Conservation (phyloP, 2,888 invertebrate genomes). For the Microdon myrmicae region DNA sequence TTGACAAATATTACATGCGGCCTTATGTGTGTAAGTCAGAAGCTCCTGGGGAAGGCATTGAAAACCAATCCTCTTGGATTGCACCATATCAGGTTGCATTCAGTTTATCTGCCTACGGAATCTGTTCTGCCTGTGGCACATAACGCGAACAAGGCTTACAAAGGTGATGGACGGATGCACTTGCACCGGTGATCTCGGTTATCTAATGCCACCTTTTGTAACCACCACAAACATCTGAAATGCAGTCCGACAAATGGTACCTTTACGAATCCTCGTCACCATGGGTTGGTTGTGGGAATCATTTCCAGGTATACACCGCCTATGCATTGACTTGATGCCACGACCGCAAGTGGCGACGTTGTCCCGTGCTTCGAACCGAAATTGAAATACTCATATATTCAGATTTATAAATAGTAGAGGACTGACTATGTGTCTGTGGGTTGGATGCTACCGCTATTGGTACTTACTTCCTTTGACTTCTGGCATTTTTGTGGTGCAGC, state of each 20-base stretch:
- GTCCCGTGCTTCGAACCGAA: slow-evolving; percentile 32
- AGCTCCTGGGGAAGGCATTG: slow-evolving; percentile 8
- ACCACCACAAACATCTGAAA: slow-evolving; percentile 21
- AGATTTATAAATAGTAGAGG: too few species aligned
- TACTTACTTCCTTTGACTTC: not conserved
- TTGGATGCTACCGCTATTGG: slow-evolving; percentile 21
- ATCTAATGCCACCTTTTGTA: slow-evolving; percentile 22
- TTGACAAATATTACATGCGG: too few species aligned
- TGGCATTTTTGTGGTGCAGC: slow-evolving; percentile 29
- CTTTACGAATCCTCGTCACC: too few species aligned
- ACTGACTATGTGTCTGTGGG: slow-evolving; percentile 19
- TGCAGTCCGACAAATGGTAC: too few species aligned
- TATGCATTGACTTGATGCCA: slow-evolving; percentile 14
- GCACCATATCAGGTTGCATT: too few species aligned
- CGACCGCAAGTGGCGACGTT: slow-evolving; percentile 25
- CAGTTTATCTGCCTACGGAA: too few species aligned
- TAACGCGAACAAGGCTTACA: slow-evolving; percentile 11
- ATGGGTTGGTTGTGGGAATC: too few species aligned
- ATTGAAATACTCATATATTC: too few species aligned
- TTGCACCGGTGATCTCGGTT: slow-evolving; percentile 7
- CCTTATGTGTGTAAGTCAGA: too few species aligned
- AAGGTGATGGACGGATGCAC: slow-evolving; percentile 9
- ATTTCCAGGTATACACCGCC: not conserved
- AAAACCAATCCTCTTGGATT: slow-evolving; percentile 21
- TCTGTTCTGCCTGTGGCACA: too few species aligned